Evolutionary conservation across 2,113 vertebrate species (phyloP).

Genomic region (Nothobranchius furzeri): DNA sequence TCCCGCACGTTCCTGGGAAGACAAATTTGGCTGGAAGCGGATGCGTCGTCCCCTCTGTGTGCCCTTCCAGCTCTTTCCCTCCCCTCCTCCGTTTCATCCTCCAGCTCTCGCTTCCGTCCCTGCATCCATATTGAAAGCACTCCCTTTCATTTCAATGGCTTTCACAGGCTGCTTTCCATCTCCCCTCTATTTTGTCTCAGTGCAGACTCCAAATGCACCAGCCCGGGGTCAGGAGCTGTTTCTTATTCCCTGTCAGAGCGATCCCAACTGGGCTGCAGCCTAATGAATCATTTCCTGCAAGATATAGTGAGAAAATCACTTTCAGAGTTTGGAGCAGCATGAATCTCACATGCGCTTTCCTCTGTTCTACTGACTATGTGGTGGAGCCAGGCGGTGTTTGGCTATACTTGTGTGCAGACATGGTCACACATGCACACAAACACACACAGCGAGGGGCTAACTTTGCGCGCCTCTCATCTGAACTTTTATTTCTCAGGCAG

Average conservation of each 20-base stretch:
- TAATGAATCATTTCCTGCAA: slow-evolving; percentile 77
- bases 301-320: slow-evolving; percentile 70
- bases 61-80: slow-evolving; percentile 11
- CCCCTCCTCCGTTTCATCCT: slow-evolving; percentile 35
- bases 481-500: slow-evolving; percentile 36
- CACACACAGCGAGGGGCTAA: slow-evolving; percentile 13
- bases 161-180: slow-evolving; percentile 57
- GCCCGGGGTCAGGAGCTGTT: slow-evolving; percentile 69
- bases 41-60: slow-evolving; percentile 22
- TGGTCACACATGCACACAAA: slow-evolving; percentile 41
- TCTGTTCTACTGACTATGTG: slow-evolving; percentile 29
- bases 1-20: slow-evolving; percentile 64
- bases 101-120: slow-evolving; percentile 10
- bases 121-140: slow-evolving; percentile 8
- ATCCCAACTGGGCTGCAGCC: slow-evolving; percentile 61
- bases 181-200: slow-evolving; percentile 40
- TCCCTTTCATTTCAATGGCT: slow-evolving; percentile 6
- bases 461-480: slow-evolving; percentile 29
- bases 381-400: slow-evolving; percentile 44
- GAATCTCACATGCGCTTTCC: slow-evolving; percentile 27
- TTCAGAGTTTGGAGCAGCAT: slow-evolving; percentile 59
- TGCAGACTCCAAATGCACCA: slow-evolving; percentile 48
- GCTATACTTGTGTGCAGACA: slow-evolving; percentile 42
- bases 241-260: slow-evolving; percentile 67
- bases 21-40: slow-evolving; percentile 51